Evolutionary conservation across 2,113 vertebrate species (phyloP), one percentile per base, ranked within the genome.

Genomic region (Scophthalmus maximus): DNA sequence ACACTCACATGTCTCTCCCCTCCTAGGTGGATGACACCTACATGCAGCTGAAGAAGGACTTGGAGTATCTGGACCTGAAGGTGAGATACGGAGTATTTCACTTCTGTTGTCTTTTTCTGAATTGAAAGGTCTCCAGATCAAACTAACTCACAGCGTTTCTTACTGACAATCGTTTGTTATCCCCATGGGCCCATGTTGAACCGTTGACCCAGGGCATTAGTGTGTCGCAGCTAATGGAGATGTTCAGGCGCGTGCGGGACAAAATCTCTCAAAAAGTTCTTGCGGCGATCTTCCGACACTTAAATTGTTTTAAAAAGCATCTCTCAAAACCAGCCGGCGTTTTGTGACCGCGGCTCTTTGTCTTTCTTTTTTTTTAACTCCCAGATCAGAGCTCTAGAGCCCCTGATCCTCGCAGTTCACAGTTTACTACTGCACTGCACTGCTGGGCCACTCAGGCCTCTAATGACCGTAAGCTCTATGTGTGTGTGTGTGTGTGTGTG

Each of bases 311-410:
- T 65, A 65, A 70, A 71, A 83, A n/a, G 76, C 78, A 69, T 73
- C 59, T 76, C 70, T 68, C 17, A 49, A 67, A 74, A 70, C 34
- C 77, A 49, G 83, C 70, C 26, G 23, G 57, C 73, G n/a, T 78
- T 55, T 67, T 85, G 79, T 92, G 85, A 90, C 76, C 38, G 71
- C 80, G 36, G 78, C 75, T 94, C 69, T 94, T 71, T 94, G 92
- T 94, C 93, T 95, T 59, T 30, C 2, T 50, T 51, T 51, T 23
- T 89, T 83, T 78, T 62, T 95, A 94, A 94, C 95, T 91, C 89
- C 93, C 95, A 97, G 96, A 99, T 98, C 94, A 96, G 96, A 95
- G 95, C 96, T 95, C 94, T 97, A 95, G 95, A 97, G 93, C 97
- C 97, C 90, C 95, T 98, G 95, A 97, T 99, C 95, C 95, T 96